Percentiles rank a stretch among this genome's conserved stretches.
phyloP scores from a whole-genome alignment of 2,113 vertebrate species.

The Zeus faber region DNA sequence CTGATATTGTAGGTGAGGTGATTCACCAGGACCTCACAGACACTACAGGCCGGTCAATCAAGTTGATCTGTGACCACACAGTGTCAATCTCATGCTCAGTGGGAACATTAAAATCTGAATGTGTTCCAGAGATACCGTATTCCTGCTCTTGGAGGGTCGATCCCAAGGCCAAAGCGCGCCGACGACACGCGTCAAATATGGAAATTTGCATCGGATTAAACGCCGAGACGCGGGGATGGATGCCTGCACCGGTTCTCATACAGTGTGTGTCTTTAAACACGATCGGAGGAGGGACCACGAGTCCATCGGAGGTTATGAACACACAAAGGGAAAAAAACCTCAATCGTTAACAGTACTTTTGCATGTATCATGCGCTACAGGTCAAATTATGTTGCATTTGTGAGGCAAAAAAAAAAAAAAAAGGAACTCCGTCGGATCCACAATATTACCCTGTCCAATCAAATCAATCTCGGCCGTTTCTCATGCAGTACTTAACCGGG shows the following conservation, averaged over 20 bases:
- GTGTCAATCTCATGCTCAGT: slow-evolving; percentile 22
- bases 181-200: too few species aligned
- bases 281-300: not conserved
- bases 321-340: too few species aligned
- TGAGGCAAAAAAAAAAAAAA: slow-evolving; percentile 29
- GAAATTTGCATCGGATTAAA: slow-evolving; percentile 31
- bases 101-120: slow-evolving; percentile 38
- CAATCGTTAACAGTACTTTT: slow-evolving; percentile 47
- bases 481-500: slow-evolving; percentile 58
- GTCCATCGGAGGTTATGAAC: not conserved
- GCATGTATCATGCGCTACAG: slow-evolving; percentile 68
- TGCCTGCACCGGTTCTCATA: slow-evolving; percentile 40
- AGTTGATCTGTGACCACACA: slow-evolving; percentile 24
- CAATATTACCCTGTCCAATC: slow-evolving; percentile 63
- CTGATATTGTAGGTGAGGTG: slow-evolving; percentile 47
- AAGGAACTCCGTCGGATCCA: too few species aligned
- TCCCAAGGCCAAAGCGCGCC: too few species aligned
- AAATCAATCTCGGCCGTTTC: slow-evolving; percentile 52
- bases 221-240: slow-evolving; percentile 19
- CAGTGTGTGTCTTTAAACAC: slow-evolving; percentile 63
- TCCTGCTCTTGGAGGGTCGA: too few species aligned
- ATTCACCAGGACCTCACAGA: slow-evolving; percentile 50
- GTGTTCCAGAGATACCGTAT: slow-evolving; percentile 18
- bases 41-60: slow-evolving; percentile 37
- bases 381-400: slow-evolving; percentile 53